Base-by-base conservation (phyloP, 2,888 invertebrate species). In the Lasioglossum vierecki region DNA sequence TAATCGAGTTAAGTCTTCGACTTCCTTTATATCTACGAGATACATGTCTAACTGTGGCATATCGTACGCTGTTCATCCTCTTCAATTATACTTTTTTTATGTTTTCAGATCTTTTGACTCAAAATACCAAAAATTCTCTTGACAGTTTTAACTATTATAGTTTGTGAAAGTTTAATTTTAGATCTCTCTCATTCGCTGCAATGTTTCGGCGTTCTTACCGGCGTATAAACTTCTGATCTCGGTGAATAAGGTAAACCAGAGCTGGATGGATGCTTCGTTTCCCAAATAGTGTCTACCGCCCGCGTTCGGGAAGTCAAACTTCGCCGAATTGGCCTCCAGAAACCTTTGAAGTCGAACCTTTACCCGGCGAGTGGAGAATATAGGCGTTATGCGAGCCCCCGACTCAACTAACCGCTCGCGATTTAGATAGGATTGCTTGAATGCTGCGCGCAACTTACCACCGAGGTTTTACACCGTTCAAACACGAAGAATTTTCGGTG, bases 261-360 rank as follows among this genome's bases (percentile, higher is more conserved):
- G 49, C 41, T 8, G 49, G 35, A 35, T 18, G 30, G 22, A 73
- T 35, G 15, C 49, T 53, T 49, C 49, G 35, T 73, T 35, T 53
- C 5, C 49, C 49, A 73, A 73, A 73, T 35, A 53, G 49, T 49
- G 49, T 73, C 73, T 35, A 53, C 30, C 72, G 46, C 46, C 8
- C 9, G 30, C 72, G 72, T 72, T 72, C 26, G 30, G 3, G 46
- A 46, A 72, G 72, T 46, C 46, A 72, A 72, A 46, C 73, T 57
- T 70, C 26, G 41, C 11, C 39, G 41, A 11, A 41, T 41, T 22
- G 70, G 41, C 22, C 41, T 30, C 30, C 26, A 5, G 63, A 6
- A 22, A 76, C 70, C 74, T 82, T 76, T 79, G 74, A 82, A 76
- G 78, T n/a, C 72, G 78, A 72, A 46, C 46, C 72, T 46, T 72